Conservation (phyloP, 2,113 vertebrate species). For the Alces alces region DNA sequence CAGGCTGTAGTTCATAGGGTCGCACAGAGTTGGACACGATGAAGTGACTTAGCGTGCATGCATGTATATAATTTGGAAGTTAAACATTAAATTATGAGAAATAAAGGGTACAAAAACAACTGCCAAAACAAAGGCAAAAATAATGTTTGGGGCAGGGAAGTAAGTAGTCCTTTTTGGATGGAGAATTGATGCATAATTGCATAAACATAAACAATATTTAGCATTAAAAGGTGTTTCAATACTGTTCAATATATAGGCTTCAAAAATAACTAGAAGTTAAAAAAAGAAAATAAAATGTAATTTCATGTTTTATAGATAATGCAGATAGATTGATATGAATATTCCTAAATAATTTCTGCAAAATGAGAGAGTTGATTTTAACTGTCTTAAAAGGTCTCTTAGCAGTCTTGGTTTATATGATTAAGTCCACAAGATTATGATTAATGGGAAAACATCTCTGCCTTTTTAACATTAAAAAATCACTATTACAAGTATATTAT, state of each 20-base stretch:
- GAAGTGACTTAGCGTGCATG: not conserved
- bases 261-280: not conserved
- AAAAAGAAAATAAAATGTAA: constrained; percentile 2
- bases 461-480: not conserved
- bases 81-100: constrained; percentile 3
- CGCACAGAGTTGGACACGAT: not conserved
- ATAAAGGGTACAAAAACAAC: not conserved
- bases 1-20: not conserved
- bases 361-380: constrained; percentile 15
- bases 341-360: not conserved
- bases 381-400: not conserved
- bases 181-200: not conserved
- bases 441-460: not conserved
- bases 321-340: not conserved
- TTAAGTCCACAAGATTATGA: not conserved
- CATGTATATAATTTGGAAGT: not conserved
- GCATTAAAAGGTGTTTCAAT: not conserved
- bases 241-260: not conserved
- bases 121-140: not conserved
- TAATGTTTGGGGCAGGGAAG: not conserved
- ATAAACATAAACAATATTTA: not conserved
- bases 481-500: not conserved
- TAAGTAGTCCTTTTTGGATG: not conserved
- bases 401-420: not conserved
- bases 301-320: not conserved